phyloP scores from a whole-genome alignment of 2,888 invertebrate genomes.

The Acanthacorydalis orientalis region DNA sequence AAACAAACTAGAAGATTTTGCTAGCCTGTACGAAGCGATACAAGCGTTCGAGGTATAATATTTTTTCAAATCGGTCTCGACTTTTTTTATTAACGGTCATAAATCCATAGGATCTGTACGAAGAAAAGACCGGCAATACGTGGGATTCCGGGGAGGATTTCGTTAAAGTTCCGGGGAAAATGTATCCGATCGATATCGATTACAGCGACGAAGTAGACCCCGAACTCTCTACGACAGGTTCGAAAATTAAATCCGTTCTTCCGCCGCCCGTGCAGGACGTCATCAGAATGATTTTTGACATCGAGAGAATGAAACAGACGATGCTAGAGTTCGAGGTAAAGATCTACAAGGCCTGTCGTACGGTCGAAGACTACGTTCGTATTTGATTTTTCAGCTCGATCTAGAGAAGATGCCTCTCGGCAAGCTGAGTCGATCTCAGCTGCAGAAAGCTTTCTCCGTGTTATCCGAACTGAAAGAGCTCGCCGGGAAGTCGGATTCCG shows the following conservation, averaged over 20 bases:
- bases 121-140: slow-evolving; percentile 68
- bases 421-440: slow-evolving; percentile 81
- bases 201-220: slow-evolving; percentile 28
- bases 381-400: slow-evolving; percentile 49
- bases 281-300: slow-evolving; percentile 76
- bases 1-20: slow-evolving; percentile 38
- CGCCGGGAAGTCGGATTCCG: slow-evolving; percentile 30
- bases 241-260: slow-evolving; percentile 41
- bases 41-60: slow-evolving; percentile 44
- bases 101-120: slow-evolving; percentile 16
- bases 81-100: slow-evolving; percentile 6
- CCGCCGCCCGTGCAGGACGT: slow-evolving; percentile 64
- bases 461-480: slow-evolving; percentile 50
- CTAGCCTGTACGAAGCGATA: slow-evolving; percentile 37
- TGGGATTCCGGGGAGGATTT: slow-evolving; percentile 56
- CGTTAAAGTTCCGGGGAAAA: slow-evolving; percentile 47
- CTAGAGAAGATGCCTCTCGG: slow-evolving; percentile 97
- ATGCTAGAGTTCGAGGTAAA: slow-evolving; percentile 81
- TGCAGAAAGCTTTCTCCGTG: slow-evolving; percentile 70
- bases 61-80: slow-evolving; percentile 7
- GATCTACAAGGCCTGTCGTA: background rate
- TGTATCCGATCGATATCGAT: slow-evolving; percentile 82
- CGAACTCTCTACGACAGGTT: slow-evolving; percentile 24
- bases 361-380: no score
- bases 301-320: slow-evolving; percentile 78